Evolutionary conservation across 2,797 vertebrate genomes (phyloP), one percentile per base, ranked within the genome.

Genomic region (Phylloscopus collybita): DNA sequence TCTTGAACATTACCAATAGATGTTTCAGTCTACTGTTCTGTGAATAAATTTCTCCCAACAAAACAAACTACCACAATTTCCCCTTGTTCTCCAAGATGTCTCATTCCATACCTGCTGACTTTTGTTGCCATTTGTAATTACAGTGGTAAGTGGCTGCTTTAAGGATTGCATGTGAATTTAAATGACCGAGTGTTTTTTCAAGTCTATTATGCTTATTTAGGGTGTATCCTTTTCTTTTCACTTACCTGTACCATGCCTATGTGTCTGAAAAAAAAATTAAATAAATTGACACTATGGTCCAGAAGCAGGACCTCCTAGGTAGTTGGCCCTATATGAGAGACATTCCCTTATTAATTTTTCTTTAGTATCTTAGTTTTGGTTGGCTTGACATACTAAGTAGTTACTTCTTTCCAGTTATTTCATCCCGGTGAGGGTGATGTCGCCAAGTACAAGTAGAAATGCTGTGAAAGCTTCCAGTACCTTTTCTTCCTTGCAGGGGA

Each of bases 321-420:
- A 79, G 69, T 15, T 78, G 51, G 44, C 45, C 16, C 13, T 38
- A 49, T 71, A 47, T 45, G 22, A 87, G 26, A 66, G 22, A 79
- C 32, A 32, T 93, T 80, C 22, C n/a, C 73, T 51, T 86, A 72
- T 87, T 81, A 92, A 56, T 74, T 84, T 88, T 92, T 91, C 66
- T 91, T 93, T 95, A 81, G 94, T 94, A 74, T 95, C 65, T 86
- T 92, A 91, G 80, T 44, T 92, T 90, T 54, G 17, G 27, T 83
- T 97, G 85, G 40, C 51, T 88, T 95, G 56, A 38, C 25, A 7
- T 85, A 67, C 32, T 85, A 83, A 85, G 67, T 66, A 87, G 64
- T 83, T 76, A 64, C 26, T 90, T 73, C 20, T 94, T 94, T 86
- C 34, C 82, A 79, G 61, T 90, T 88, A 72, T 59, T 95, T 92